Base-by-base conservation (phyloP, 2,113 vertebrate species). In the Balaeniceps rex region DNA sequence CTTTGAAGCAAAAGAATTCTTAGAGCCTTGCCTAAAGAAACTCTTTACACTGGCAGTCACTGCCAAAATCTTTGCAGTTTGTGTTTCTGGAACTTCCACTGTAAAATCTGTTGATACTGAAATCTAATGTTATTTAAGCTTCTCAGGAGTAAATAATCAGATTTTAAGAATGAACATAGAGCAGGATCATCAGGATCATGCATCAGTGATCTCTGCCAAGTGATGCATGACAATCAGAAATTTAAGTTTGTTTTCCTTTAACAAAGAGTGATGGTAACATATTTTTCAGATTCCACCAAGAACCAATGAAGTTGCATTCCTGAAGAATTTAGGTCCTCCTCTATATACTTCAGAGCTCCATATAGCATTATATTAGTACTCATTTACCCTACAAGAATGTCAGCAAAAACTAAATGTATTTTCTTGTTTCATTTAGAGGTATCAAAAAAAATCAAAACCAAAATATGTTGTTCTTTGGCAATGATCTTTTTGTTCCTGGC, bases 1-100 rank as follows among this genome's bases (percentile, higher is more conserved):
- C 51, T 94, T 60, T 64, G 29, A 94, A 95, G 51, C 7, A 77
- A 80, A 69, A 46, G 42, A 70, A 26, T 70, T 90, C 78, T 94
- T 92, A 80, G 29, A 80, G 66, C 11, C 46, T 86, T 80, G 47
- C 15, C 34, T 68, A 51, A 77, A 88, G 57, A 66, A 92, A 70
- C 38, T 80, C 82, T 88, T 90, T 76, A 90, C 0, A 0, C 13
- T 58, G 25, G 16, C 29, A 92, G 40, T n/a, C 58, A 65, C 38
- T 68, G 49, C 16, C 83, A 93, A 93, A 81, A 54, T 80, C 47
- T 82, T 68, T 74, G 36, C 2, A 3, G 42, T 85, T 46, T 77
- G 2, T 58, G 7, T 66, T 93, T 93, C 85, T 63, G 51, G 28
- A 90, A 34, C 26, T 83, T 92, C 28, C n/a, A 58, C 13, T 64